phyloP scores from a whole-genome alignment of 2,797 vertebrate genomes.

The Falco berigora region DNA sequence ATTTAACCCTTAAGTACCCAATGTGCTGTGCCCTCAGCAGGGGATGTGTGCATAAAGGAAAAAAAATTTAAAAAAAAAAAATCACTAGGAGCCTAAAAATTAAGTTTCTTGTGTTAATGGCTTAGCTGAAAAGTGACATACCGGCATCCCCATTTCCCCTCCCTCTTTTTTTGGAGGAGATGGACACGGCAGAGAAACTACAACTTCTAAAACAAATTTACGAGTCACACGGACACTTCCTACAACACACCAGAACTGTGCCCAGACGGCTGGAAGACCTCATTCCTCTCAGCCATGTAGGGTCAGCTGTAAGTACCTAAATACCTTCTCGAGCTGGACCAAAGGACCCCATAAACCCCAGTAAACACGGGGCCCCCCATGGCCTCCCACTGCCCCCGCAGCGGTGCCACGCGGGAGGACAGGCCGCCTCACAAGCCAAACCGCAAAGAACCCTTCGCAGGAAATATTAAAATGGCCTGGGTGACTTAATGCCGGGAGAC shows the following conservation, averaged over 20 bases:
- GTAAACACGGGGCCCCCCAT: neutral
- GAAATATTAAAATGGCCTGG: neutral
- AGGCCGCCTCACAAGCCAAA: neutral
- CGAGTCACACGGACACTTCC: neutral
- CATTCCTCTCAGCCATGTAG: neutral
- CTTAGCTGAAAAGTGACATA: neutral
- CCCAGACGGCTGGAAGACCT: neutral
- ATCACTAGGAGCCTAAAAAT: neutral
- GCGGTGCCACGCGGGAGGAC: neutral
- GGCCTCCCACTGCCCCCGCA: neutral
- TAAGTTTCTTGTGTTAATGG: neutral
- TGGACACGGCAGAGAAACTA: neutral
- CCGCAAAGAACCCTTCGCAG: neutral
- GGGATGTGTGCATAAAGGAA: neutral
- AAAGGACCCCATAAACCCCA: conserved; percentile 42
- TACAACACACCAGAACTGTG: neutral
- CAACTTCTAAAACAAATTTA: neutral
- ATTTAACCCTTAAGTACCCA: conserved; percentile 67
- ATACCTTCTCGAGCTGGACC: neutral
- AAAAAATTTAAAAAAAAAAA: neutral
- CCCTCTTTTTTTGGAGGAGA: neutral
- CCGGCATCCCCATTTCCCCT: neutral
- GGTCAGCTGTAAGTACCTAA: conserved; percentile 26
- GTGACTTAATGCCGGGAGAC: neutral
- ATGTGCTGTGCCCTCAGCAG: neutral